Conservation (phyloP, 2,797 vertebrate species). For the Gobionotothen gibberifrons region DNA sequence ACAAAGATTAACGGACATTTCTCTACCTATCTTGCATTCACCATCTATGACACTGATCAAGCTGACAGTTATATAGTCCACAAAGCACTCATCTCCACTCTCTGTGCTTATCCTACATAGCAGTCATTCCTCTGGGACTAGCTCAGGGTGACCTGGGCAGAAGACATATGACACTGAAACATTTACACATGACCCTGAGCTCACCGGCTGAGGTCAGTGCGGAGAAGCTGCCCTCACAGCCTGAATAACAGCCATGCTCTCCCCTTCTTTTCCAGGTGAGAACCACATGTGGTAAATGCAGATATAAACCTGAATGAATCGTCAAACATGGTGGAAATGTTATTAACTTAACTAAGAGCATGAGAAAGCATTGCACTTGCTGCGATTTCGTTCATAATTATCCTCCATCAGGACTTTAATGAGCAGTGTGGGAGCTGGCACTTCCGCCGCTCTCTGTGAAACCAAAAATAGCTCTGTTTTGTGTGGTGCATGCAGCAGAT, state of each 20-base stretch:
- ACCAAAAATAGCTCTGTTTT: conserved; percentile 69
- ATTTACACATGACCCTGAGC: conserved; percentile 65
- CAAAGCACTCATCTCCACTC: conserved; percentile 25
- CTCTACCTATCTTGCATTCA: neutral
- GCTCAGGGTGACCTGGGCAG: conserved; percentile 62
- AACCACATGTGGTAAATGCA: neutral
- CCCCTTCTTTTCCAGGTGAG: conserved; percentile 24
- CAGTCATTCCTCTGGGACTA: conserved; percentile 60
- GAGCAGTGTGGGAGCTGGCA: conserved; percentile 60
- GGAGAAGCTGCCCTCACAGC: conserved; percentile 40
- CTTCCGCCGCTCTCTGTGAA: conserved; percentile 59
- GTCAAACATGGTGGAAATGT: conserved; percentile 14
- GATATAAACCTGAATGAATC: conserved; percentile 16
- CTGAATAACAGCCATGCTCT: conserved; percentile 35
- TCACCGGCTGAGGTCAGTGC: conserved; percentile 48
- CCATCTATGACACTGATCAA: conserved; percentile 42
- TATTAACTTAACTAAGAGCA: conserved; percentile 17
- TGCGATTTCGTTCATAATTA: conserved; percentile 57
- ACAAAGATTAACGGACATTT: neutral
- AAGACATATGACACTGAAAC: conserved; percentile 70
- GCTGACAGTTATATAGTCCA: conserved; percentile 47
- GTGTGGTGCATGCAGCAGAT: conserved; percentile 61
- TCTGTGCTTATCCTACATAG: conserved; percentile 47
- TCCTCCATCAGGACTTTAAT: conserved; percentile 64
- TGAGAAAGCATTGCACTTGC: conserved; percentile 22